Conservation (phyloP, 2,797 vertebrate genomes). For the Megalops cyprinoides region DNA sequence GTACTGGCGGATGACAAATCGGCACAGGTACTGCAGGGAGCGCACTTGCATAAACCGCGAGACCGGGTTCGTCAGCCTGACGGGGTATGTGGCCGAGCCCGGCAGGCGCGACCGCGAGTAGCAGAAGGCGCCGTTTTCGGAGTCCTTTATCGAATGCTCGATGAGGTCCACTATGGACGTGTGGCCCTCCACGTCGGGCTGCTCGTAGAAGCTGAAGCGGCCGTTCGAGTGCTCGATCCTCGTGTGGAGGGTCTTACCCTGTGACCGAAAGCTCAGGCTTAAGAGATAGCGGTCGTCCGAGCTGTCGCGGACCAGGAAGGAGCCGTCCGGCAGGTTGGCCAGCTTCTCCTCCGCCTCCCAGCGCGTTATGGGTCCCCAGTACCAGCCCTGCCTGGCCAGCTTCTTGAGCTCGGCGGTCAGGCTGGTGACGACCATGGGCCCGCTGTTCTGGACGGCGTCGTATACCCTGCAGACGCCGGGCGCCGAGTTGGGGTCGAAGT, state of each 20-base stretch:
- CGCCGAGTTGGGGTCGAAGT: conserved; percentile 80
- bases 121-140: conserved; percentile 84
- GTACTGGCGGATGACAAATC: conserved; percentile 83
- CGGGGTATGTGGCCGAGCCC: conserved; percentile 81
- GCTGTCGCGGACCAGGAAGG: conserved; percentile 81
- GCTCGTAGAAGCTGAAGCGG: conserved; percentile 85
- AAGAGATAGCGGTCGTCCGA: conserved; percentile 83
- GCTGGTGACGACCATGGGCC: conserved; percentile 81
- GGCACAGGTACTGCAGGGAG: conserved; percentile 81
- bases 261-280: conserved; percentile 83
- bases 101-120: conserved; percentile 81
- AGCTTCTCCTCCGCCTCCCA: conserved; percentile 84
- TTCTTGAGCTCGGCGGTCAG: conserved; percentile 84
- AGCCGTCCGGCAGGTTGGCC: conserved; percentile 78
- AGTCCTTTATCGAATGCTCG: conserved; percentile 83
- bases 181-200: conserved; percentile 83
- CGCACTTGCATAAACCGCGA: conserved; percentile 85
- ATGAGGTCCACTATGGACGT: conserved; percentile 83
- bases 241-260: conserved; percentile 84
- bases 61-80: conserved; percentile 79
- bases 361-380: conserved; percentile 84
- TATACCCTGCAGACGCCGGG: conserved; percentile 80
- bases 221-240: conserved; percentile 84
- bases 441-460: conserved; percentile 80
- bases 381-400: conserved; percentile 82